A percentile compares a stretch with the other conserved stretches of the same genome.
phyloP scores from a whole-genome alignment of 2,113 vertebrate genomes.

The Oostethus manadensis region DNA sequence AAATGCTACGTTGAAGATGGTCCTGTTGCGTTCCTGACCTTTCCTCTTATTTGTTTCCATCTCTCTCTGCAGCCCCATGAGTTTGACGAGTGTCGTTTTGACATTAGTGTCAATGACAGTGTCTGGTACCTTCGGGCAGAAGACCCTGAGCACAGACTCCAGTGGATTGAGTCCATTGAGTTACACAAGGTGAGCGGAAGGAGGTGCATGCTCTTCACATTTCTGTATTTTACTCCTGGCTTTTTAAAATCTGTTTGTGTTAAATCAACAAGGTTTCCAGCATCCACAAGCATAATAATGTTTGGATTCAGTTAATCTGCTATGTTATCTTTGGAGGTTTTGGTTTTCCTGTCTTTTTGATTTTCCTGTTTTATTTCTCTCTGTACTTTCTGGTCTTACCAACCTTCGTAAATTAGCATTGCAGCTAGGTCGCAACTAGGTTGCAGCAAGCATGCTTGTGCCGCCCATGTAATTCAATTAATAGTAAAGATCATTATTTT shows the following conservation, averaged over 20 bases:
- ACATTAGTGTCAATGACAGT: constrained; percentile 96
- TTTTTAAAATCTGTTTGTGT: background rate
- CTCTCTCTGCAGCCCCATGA: constrained; percentile 83
- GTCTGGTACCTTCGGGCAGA: constrained; percentile 97
- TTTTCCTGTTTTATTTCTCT: background rate
- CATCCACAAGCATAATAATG: background rate
- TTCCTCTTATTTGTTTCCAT: constrained; percentile 9
- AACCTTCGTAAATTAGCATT: background rate
- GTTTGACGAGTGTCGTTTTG: constrained; percentile 97
- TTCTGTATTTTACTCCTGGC: background rate
- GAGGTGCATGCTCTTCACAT: background rate
- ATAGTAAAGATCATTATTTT: background rate
- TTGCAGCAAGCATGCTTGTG: background rate
- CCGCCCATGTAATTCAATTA: background rate
- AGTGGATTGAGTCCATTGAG: constrained; percentile 94
- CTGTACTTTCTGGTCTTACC: background rate
- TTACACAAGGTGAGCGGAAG: constrained; percentile 85
- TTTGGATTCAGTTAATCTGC: background rate
- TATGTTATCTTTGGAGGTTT: background rate
- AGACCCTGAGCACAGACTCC: constrained; percentile 87
- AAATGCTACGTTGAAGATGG: background rate
- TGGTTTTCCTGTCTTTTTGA: background rate
- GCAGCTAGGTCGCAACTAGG: background rate
- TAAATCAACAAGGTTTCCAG: background rate
- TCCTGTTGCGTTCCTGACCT: constrained; percentile 3